Evolutionary conservation across 1,140 invertebrate genomes (phyloP).

Genomic region (Samia ricini): DNA sequence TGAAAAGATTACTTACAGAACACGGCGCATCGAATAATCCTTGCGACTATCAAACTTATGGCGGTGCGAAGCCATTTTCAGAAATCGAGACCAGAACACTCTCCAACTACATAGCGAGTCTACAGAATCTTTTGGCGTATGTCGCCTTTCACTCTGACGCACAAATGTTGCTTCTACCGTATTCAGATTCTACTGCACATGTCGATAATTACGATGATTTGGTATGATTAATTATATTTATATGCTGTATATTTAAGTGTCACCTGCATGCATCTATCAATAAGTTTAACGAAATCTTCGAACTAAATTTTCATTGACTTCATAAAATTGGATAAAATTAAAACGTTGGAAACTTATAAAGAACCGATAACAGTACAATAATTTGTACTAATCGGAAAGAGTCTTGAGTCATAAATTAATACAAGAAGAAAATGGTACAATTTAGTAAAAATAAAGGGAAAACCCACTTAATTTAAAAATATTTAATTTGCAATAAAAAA

Average conservation of each 20-base stretch:
- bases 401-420: too few relatives aligned
- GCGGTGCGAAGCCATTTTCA: slow-evolving; percentile 55
- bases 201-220: slow-evolving; percentile 62
- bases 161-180: slow-evolving; percentile 51
- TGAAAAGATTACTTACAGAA: slow-evolving; percentile 28
- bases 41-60: slow-evolving; percentile 59
- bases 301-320: too few relatives aligned
- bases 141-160: slow-evolving; percentile 60
- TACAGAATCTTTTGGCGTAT: slow-evolving; percentile 58
- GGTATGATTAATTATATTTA: slow-evolving; percentile 36
- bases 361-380: too few relatives aligned
- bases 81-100: slow-evolving; percentile 56
- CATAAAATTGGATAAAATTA: too few relatives aligned
- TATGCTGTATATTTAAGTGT: background rate
- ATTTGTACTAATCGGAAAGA: too few relatives aligned
- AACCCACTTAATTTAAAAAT: too few relatives aligned
- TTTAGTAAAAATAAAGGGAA: too few relatives aligned
- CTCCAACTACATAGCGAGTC: slow-evolving; percentile 44
- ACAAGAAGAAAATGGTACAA: too few relatives aligned
- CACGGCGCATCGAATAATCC: slow-evolving; percentile 47
- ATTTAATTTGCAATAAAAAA: too few relatives aligned
- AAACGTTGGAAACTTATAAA: too few relatives aligned
- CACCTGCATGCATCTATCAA: too few relatives aligned
- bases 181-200: slow-evolving; percentile 58
- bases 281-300: too few relatives aligned